A percentile compares a stretch with the other conserved stretches of the same genome.
phyloP scores from a whole-genome alignment of 2,113 vertebrate genomes.

The human region GRCh38 chr5:74317501-74318000 shows the following conservation, averaged over 20 bases:
- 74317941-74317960: background rate
- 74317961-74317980: background rate
- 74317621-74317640: background rate
- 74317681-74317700: background rate
- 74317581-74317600: background rate
- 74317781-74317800: background rate
- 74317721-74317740: background rate
- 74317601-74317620: background rate
- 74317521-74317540: background rate
- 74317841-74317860: background rate
- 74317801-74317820: background rate
- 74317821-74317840: background rate
- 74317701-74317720: background rate
- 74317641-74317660: background rate
- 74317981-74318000: background rate
- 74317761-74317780: background rate
- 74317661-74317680: background rate
- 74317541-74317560: background rate
- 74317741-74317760: background rate
- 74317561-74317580: background rate
- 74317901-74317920: background rate
- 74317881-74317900: background rate
- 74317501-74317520: background rate
- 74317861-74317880: background rate
- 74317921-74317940: background rate